phyloP scores from a whole-genome alignment of 2,888 invertebrate genomes.

The Acleris sparsana region DNA sequence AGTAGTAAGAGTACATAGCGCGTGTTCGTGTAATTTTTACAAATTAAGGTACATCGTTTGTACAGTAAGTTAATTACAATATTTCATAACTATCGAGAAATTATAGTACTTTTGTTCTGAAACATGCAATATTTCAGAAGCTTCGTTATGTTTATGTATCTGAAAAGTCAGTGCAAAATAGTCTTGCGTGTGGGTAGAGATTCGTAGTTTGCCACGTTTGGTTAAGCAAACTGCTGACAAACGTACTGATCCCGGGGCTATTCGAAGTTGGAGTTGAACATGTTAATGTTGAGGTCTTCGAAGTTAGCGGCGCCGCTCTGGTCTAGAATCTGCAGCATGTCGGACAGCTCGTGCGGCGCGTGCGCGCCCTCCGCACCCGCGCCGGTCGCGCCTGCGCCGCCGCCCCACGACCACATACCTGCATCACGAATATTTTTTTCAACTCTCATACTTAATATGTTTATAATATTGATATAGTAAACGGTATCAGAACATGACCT shows the following conservation, averaged over 20 bases:
- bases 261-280: slow-evolving; percentile 90
- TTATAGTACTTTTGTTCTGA: too few species aligned
- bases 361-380: slow-evolving; percentile 66
- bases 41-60: slow-evolving; percentile 34
- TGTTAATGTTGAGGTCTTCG: slow-evolving; percentile 94
- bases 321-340: slow-evolving; percentile 96
- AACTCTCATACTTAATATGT: too few species aligned
- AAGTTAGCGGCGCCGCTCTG: slow-evolving; percentile 92
- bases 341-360: slow-evolving; percentile 90
- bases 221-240: slow-evolving; percentile 7
- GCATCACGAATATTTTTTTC: slow-evolving; percentile 35
- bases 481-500: too few species aligned
- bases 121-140: too few species aligned
- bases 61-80: slow-evolving; percentile 25
- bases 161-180: slow-evolving; percentile 7
- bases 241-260: slow-evolving; percentile 45
- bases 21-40: slow-evolving; percentile 23
- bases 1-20: slow-evolving; percentile 13
- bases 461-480: too few species aligned
- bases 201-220: neutral
- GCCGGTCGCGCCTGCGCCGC: slow-evolving; percentile 56
- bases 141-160: neutral
- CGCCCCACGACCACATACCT: slow-evolving; percentile 91
- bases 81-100: neutral
- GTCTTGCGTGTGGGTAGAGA: neutral